phyloP scores from a whole-genome alignment of 1,140 invertebrate species.

The Dolichoris vasculosae region DNA sequence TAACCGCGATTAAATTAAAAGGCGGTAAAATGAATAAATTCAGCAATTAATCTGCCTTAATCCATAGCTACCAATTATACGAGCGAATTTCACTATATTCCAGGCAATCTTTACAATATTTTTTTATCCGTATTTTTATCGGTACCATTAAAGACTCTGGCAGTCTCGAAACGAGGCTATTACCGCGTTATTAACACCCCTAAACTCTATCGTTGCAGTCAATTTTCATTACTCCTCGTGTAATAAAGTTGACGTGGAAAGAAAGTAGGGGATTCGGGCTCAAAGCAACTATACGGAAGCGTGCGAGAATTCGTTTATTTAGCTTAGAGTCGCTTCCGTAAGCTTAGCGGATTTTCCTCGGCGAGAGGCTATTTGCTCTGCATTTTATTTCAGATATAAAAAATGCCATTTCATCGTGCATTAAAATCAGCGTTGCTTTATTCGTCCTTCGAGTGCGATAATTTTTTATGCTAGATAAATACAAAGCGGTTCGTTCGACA shows the following conservation, averaged over 20 bases:
- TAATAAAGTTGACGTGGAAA: constrained; percentile 26
- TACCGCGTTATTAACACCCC: constrained; percentile 42
- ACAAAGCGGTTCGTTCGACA: not conserved
- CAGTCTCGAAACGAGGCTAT: constrained; percentile 32
- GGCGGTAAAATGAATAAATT: not conserved
- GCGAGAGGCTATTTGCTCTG: not conserved
- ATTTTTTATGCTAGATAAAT: not conserved
- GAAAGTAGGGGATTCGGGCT: not conserved
- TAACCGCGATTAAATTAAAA: not conserved
- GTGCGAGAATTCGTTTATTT: constrained; percentile 17
- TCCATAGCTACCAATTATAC: not conserved
- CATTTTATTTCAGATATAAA: not conserved
- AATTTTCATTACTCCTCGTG: constrained; percentile 39
- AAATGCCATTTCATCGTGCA: not conserved
- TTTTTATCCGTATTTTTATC: not conserved
- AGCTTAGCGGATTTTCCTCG: not conserved
- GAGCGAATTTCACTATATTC: not conserved
- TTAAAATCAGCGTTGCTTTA: not conserved
- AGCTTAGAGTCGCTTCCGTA: not conserved
- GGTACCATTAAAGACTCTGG: not conserved
- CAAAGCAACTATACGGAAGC: not conserved
- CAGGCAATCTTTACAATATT: not conserved
- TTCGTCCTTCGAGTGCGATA: not conserved
- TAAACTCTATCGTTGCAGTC: constrained; percentile 38
- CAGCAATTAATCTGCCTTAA: not conserved